These are phyloP conservation scores for Benitochromis conjunctus DNA, from an alignment of 2,113 vertebrate genomes.

Conservation along the genomic window DNA sequence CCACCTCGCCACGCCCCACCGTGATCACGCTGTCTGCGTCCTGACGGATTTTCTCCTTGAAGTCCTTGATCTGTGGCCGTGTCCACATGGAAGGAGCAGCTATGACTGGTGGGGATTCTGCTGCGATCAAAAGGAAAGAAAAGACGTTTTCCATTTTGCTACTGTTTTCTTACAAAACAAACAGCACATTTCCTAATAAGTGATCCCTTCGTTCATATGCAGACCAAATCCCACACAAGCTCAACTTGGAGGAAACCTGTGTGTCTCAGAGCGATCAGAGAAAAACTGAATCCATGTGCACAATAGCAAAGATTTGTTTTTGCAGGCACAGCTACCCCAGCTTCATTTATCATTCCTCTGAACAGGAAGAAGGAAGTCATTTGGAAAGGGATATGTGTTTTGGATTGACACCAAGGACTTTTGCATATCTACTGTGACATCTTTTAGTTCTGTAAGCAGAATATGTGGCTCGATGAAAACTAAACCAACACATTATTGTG, in stretches of 20 bases:
- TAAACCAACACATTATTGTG: slow-evolving; percentile 9
- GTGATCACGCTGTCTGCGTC: slow-evolving; percentile 98
- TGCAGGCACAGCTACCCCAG: neutral
- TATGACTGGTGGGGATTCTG: slow-evolving; percentile 88
- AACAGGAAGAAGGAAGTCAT: neutral
- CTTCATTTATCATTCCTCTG: neutral
- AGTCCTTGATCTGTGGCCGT: slow-evolving; percentile 96
- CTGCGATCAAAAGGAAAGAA: neutral
- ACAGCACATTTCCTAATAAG: neutral
- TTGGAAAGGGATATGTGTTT: neutral
- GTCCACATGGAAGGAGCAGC: slow-evolving; percentile 99
- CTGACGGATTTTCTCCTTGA: slow-evolving; percentile 98
- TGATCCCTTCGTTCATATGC: neutral
- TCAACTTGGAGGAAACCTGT: neutral
- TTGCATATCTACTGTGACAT: neutral
- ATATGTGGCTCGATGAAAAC: neutral
- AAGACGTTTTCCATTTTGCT: neutral
- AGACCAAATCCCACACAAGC: neutral
- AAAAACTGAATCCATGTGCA: neutral
- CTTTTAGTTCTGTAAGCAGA: neutral
- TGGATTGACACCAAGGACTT: neutral
- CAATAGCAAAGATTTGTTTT: neutral
- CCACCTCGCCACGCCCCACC: slow-evolving; percentile 96
- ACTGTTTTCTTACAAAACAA: neutral
- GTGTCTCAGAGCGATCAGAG: neutral